These are phyloP conservation scores for Lasioglossum villosulum DNA, from an alignment of 2,888 invertebrate genomes.

Conservation along the genomic window DNA sequence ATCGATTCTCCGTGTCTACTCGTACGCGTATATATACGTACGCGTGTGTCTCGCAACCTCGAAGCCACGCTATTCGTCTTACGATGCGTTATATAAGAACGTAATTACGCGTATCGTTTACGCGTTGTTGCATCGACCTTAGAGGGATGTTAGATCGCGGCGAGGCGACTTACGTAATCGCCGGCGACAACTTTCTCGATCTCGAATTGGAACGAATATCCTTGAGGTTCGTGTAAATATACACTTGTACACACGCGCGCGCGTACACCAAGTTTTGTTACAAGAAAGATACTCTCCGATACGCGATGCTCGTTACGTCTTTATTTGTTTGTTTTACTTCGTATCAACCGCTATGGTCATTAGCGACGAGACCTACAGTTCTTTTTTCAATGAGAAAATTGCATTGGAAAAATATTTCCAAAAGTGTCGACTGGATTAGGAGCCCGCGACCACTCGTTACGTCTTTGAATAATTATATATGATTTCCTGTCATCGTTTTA, in stretches of 20 bases:
- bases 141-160: constrained; percentile 21
- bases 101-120: constrained; percentile 30
- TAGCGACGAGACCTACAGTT: too few relatives aligned
- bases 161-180: constrained; percentile 25
- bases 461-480: not conserved
- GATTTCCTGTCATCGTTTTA: not conserved
- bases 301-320: not conserved
- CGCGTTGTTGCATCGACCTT: constrained; percentile 21
- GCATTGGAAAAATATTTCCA: too few relatives aligned
- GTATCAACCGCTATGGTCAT: too few relatives aligned
- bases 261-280: too few relatives aligned
- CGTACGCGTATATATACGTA: not conserved
- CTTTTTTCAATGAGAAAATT: too few relatives aligned
- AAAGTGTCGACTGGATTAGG: too few relatives aligned
- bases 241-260: not conserved
- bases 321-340: too few relatives aligned
- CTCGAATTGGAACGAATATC: constrained; percentile 13
- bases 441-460: not conserved
- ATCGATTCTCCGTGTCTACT: not conserved
- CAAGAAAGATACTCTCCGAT: not conserved
- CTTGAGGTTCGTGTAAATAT: constrained; percentile 22
- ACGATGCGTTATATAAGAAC: constrained; percentile 39
- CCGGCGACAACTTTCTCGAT: constrained; percentile 28
- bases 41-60: not conserved
- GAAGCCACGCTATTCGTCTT: constrained; percentile 7